phyloP scores from a whole-genome alignment of 1,140 invertebrate genomes.

The Gryon sp. region DNA sequence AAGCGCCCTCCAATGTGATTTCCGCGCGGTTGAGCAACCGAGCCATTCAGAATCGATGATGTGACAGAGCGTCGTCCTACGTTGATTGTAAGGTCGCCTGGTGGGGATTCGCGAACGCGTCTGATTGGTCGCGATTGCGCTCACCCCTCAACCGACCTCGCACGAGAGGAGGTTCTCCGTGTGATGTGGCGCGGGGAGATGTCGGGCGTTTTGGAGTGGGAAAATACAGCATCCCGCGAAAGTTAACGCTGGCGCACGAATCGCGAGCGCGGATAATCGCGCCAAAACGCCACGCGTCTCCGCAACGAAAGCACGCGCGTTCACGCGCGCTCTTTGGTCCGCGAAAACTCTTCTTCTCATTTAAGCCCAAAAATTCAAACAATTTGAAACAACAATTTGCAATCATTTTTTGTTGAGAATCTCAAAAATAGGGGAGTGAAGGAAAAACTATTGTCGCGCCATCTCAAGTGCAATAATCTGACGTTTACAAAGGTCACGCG shows the following conservation, averaged over 20 bases:
- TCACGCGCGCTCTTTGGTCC: slow-evolving; percentile 18
- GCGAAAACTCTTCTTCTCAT: no score
- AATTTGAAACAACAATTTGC: no score
- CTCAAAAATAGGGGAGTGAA: no score
- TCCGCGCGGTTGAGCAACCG: slow-evolving; percentile 78
- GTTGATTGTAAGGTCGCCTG: neutral
- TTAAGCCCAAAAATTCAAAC: no score
- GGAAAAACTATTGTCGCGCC: slow-evolving; percentile 10
- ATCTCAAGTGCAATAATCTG: slow-evolving; percentile 8
- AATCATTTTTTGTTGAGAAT: no score
- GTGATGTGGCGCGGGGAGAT: neutral
- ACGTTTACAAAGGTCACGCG: neutral
- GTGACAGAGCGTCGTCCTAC: slow-evolving; percentile 67
- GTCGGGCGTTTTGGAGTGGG: slow-evolving; percentile 1
- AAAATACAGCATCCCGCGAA: slow-evolving; percentile 41
- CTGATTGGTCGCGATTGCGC: slow-evolving; percentile 58
- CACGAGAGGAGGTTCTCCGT: slow-evolving; percentile 40
- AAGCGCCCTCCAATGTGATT: slow-evolving; percentile 78
- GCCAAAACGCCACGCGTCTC: slow-evolving; percentile 65
- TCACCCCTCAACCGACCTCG: slow-evolving; percentile 54
- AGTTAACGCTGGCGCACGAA: slow-evolving; percentile 49
- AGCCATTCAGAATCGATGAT: slow-evolving; percentile 80
- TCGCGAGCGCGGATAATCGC: slow-evolving; percentile 50
- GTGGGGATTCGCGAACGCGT: slow-evolving; percentile 49
- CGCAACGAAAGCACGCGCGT: slow-evolving; percentile 60